Conservation (phyloP, 2,888 invertebrate species). For the Trypoxylon attenuatum region DNA sequence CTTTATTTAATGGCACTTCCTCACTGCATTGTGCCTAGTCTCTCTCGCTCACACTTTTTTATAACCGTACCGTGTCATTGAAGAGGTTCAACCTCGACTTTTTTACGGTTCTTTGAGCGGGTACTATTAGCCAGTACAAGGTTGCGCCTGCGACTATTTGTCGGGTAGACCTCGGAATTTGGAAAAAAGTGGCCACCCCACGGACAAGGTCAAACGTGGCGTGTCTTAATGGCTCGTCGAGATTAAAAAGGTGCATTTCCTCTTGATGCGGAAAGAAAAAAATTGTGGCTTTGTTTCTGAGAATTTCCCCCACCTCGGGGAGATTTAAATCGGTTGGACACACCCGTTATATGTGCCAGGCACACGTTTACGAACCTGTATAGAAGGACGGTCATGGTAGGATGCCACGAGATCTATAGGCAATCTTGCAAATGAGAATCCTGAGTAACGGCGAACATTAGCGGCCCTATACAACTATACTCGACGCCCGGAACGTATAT, state of each 20-base stretch:
- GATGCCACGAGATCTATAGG: constrained; percentile 69
- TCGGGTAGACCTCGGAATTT: constrained; percentile 6
- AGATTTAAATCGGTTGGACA: constrained; percentile 31
- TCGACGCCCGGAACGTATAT: constrained; percentile 27
- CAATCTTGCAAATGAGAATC: constrained; percentile 74
- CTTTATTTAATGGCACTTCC: constrained; percentile 56
- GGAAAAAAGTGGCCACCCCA: constrained; percentile 57
- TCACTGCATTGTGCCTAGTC: constrained; percentile 59
- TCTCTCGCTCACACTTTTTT: constrained; percentile 29
- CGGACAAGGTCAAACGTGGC: constrained; percentile 62
- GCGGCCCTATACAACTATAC: constrained; percentile 58
- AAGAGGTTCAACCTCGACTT: constrained; percentile 35
- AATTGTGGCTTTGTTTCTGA: background rate
- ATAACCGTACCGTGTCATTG: constrained; percentile 25
- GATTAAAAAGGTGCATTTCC: background rate
- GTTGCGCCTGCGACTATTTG: constrained; percentile 61
- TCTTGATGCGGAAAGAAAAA: background rate
- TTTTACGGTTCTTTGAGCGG: constrained; percentile 67
- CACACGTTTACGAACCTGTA: constrained; percentile 32
- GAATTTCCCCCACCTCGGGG: too few relatives aligned
- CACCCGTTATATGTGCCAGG: constrained; percentile 50
- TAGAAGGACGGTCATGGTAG: constrained; percentile 55
- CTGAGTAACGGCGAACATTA: constrained; percentile 71
- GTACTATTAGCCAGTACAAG: constrained; percentile 63
- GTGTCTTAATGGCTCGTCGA: background rate